Evolutionary conservation across 2,113 vertebrate species (phyloP).

Genomic region (Otocyon megalotis): DNA sequence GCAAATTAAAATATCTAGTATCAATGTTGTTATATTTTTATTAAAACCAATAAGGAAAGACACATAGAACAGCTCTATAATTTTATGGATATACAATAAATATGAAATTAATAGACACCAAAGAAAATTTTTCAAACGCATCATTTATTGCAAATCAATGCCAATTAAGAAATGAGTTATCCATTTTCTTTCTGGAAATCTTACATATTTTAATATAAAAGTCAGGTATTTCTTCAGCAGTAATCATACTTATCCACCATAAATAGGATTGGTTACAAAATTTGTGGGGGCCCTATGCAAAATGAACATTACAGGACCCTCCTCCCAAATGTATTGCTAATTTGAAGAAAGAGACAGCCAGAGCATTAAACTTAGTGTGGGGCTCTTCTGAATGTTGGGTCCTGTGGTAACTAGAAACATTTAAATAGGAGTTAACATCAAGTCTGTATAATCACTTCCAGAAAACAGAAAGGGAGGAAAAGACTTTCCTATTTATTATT

Average conservation of each 20-base stretch:
- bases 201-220: background rate
- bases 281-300: background rate
- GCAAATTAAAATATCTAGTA: conserved; percentile 69
- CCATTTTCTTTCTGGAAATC: background rate
- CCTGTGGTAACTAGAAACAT: background rate
- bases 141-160: conserved; percentile 30
- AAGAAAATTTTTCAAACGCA: background rate
- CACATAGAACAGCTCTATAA: background rate
- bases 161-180: background rate
- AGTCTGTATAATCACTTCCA: background rate
- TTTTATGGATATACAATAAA: background rate
- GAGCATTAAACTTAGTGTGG: background rate
- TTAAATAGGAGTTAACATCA: background rate
- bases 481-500: background rate
- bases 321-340: background rate
- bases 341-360: background rate
- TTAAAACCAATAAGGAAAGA: conserved; percentile 39
- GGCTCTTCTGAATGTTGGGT: background rate
- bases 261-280: background rate
- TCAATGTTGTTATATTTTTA: conserved; percentile 59
- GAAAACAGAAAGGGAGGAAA: background rate
- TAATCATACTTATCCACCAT: background rate
- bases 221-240: background rate
- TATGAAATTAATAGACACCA: background rate
- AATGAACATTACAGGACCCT: background rate